These are phyloP conservation scores for Masticophis lateralis DNA, from an alignment of 2,797 vertebrate genomes.

Conservation along the genomic window DNA sequence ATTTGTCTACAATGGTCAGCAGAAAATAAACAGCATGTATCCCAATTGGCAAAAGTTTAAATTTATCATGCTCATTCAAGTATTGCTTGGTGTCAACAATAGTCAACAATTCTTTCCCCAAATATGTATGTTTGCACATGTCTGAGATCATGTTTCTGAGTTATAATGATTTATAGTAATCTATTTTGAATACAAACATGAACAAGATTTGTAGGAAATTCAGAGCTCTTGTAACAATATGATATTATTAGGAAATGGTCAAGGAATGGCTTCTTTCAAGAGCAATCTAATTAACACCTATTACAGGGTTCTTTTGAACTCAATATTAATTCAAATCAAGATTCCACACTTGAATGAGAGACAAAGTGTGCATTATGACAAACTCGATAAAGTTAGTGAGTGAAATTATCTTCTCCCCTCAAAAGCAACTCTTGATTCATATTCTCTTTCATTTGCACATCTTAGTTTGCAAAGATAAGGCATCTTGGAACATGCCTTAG, in stretches of 20 bases:
- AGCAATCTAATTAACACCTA: neutral
- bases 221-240: constrained; percentile 31
- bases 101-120: neutral
- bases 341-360: neutral
- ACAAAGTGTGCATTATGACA: neutral
- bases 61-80: neutral
- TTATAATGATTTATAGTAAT: constrained; percentile 1
- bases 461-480: neutral
- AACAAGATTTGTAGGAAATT: constrained; percentile 33
- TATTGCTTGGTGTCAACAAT: neutral
- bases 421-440: neutral
- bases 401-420: neutral
- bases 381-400: neutral
- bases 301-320: neutral
- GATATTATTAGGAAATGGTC: constrained; percentile 32
- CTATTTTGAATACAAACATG: constrained; percentile 24
- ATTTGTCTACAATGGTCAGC: neutral
- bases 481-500: neutral
- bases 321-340: constrained; percentile 22
- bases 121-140: neutral
- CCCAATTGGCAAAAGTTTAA: neutral
- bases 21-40: neutral
- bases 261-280: neutral
- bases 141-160: neutral
- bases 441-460: constrained; percentile 4